Percentiles rank a stretch among this genome's conserved stretches.
phyloP scores from a whole-genome alignment of 2,888 invertebrate species.

The Caenorhabditis sp. region DNA sequence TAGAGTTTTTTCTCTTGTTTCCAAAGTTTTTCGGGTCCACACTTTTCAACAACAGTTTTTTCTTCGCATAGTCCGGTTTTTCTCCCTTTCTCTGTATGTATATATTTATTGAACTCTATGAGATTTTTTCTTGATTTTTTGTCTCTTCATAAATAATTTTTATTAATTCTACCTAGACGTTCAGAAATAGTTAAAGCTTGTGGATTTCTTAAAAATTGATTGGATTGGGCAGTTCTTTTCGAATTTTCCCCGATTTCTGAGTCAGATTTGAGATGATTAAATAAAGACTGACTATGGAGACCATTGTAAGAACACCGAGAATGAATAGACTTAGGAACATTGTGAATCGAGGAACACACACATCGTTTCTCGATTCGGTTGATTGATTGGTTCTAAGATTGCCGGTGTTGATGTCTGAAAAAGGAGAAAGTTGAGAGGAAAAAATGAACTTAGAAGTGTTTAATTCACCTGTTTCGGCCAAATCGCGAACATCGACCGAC shows the following conservation, averaged over 20 bases:
- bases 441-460: too few species aligned
- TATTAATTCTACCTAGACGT: background rate
- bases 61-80: background rate
- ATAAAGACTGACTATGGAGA: constrained; percentile 18
- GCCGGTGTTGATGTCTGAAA: constrained; percentile 9
- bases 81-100: background rate
- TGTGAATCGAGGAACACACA: constrained; percentile 23
- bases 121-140: background rate
- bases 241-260: constrained; percentile 5
- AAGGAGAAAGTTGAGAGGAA: background rate
- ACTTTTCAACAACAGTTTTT: background rate
- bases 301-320: constrained; percentile 14
- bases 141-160: background rate
- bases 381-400: background rate
- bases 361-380: constrained; percentile 5
- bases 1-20: background rate
- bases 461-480: constrained; percentile 34
- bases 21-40: background rate
- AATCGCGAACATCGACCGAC: constrained; percentile 52
- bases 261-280: constrained; percentile 15
- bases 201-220: background rate
- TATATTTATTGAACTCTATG: background rate
- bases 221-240: background rate
- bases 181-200: background rate
- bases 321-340: constrained; percentile 18